Conservation (phyloP, 2,113 vertebrate species). For the Bubalus kerabau region DNA sequence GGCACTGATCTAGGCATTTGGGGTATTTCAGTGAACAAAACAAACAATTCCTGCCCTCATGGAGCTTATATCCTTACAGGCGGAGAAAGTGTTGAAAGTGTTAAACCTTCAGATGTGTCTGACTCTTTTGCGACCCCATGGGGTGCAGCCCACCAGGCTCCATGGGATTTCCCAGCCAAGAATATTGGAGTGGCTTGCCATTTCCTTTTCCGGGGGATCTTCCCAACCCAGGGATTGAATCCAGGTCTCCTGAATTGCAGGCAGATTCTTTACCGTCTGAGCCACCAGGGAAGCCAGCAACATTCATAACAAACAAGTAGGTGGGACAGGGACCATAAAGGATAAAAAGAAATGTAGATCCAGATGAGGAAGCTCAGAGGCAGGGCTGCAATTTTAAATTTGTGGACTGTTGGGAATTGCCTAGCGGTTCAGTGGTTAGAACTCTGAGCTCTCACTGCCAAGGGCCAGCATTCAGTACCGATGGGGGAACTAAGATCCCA, state of each 20-base stretch:
- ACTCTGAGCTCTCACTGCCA: background rate
- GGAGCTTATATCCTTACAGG: background rate
- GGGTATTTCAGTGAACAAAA: background rate
- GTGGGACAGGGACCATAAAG: background rate
- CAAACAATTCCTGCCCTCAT: background rate
- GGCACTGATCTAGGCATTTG: background rate
- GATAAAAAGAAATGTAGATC: background rate
- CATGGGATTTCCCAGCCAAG: background rate
- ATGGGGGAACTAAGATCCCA: fast-evolving
- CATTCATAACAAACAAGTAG: background rate
- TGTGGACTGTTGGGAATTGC: background rate
- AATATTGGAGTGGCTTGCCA: background rate
- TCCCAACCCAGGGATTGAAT: background rate
- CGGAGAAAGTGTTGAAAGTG: background rate
- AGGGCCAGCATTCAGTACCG: background rate
- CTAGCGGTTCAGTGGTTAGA: background rate
- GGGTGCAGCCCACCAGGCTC: background rate
- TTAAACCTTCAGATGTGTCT: background rate
- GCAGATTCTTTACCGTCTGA: background rate
- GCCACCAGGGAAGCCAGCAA: background rate
- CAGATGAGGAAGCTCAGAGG: background rate
- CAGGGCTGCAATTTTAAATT: background rate
- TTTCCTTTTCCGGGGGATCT: background rate
- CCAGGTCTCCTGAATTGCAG: background rate
- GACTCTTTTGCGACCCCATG: background rate